Evolutionary conservation across 1,140 invertebrate species (phyloP).

Genomic region (Panagrolaimus sp.): DNA sequence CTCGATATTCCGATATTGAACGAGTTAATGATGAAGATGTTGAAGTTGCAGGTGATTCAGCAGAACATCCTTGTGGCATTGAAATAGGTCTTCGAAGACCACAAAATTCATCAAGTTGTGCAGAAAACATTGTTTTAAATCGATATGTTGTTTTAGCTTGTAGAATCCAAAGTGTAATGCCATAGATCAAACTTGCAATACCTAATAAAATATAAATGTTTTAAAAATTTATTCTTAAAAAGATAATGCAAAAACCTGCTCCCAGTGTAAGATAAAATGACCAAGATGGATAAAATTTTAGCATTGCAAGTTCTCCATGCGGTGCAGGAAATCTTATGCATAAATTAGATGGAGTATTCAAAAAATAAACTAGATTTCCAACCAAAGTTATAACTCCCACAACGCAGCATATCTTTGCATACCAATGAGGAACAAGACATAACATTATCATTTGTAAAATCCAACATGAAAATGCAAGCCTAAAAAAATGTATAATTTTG

Average conservation of each 20-base stretch:
- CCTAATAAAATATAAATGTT: not conserved
- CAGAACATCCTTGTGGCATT: not conserved
- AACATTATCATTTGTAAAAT: conserved; percentile 37
- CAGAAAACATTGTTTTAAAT: conserved; percentile 20
- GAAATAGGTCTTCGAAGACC: conserved; percentile 14
- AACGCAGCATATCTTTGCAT: conserved; percentile 24
- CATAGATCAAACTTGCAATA: not conserved
- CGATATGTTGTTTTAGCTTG: not conserved
- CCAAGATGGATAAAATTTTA: conserved; percentile 28
- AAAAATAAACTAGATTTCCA: conserved; percentile 29
- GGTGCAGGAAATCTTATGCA: conserved; percentile 30
- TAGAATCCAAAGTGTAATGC: not conserved
- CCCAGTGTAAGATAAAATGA: conserved; percentile 37
- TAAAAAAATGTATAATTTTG: conserved; percentile 17
- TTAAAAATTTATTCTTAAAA: not conserved
- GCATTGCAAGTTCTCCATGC: conserved; percentile 14
- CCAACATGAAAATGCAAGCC: conserved; percentile 39
- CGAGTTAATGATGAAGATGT: not conserved
- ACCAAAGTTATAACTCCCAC: conserved; percentile 29
- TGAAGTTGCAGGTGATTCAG: not conserved
- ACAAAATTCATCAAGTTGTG: conserved; percentile 10
- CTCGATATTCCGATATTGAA: not conserved
- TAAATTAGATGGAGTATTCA: conserved; percentile 26
- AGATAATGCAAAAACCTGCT: conserved; percentile 19
- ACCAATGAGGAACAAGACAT: conserved; percentile 26